Percentiles rank a stretch among this genome's conserved stretches.
These are phyloP conservation scores for Heliocidaris tuberculata DNA, from an alignment of 35 echinoderm and acorn worm species.

Conservation along the genomic window DNA sequence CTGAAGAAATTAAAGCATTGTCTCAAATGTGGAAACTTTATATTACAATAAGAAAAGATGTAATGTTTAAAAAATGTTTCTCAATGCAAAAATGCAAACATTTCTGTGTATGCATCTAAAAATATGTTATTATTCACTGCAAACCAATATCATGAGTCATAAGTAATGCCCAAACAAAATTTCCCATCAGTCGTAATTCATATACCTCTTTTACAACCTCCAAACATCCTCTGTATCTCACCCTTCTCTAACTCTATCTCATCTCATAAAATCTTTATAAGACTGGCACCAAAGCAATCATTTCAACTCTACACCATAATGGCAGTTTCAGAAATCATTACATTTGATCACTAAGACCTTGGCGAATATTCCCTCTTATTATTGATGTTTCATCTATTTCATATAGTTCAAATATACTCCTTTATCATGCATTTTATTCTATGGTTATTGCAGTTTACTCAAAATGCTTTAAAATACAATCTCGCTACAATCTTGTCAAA, in stretches of 20 bases:
- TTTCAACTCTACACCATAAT: neutral
- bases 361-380: neutral
- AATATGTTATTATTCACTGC: no score
- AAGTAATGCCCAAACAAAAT: neutral
- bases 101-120: no score
- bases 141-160: neutral
- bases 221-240: neutral
- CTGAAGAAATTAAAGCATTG: no score
- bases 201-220: no score
- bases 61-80: no score
- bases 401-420: neutral
- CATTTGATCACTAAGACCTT: neutral
- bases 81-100: no score
- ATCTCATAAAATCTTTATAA: neutral
- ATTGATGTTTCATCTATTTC: neutral
- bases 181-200: no score
- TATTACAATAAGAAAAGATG: no score
- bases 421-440: neutral
- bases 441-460: neutral
- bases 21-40: no score
- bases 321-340: neutral
- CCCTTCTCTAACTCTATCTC: neutral
- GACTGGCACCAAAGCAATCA: slow-evolving; percentile 7
- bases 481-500: neutral
- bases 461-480: neutral